Evolutionary conservation across 2,888 invertebrate genomes (phyloP).

Genomic region (Lasioglossum oenotherae): DNA sequence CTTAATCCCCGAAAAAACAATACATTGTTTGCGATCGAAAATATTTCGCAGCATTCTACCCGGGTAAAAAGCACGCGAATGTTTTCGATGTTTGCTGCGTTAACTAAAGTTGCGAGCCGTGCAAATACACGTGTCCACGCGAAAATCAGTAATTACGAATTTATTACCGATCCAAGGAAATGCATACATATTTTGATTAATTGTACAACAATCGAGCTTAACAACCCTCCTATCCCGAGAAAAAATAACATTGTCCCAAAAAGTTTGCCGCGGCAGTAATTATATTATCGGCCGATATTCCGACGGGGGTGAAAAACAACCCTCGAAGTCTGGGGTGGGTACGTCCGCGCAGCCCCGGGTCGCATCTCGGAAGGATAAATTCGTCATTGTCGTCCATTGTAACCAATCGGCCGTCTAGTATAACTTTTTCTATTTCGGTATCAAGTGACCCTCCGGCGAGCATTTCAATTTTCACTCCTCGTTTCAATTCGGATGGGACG

Average conservation of each 20-base stretch:
- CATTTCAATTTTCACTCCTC: slow-evolving; percentile 76
- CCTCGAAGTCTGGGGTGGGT: too few relatives aligned
- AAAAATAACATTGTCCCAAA: neutral
- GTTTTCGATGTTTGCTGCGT: neutral
- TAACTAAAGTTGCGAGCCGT: neutral
- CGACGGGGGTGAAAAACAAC: neutral
- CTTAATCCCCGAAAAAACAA: slow-evolving; percentile 1
- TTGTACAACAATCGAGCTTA: neutral
- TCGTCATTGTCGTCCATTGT: slow-evolving; percentile 58
- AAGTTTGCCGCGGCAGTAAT: neutral
- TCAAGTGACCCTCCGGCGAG: slow-evolving; percentile 70
- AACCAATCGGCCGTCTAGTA: slow-evolving; percentile 58
- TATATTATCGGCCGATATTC: neutral
- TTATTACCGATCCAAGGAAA: neutral
- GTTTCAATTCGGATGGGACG: slow-evolving; percentile 75
- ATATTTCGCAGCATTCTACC: neutral
- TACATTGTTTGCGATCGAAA: neutral
- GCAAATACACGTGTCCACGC: neutral
- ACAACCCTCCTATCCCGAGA: neutral
- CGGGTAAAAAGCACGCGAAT: neutral
- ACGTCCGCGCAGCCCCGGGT: slow-evolving; percentile 1
- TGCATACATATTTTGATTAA: neutral
- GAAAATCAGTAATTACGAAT: slow-evolving; percentile 13
- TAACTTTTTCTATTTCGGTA: slow-evolving; percentile 69
- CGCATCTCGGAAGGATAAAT: slow-evolving; percentile 47